A percentile compares a stretch with the other conserved stretches of the same genome.
phyloP scores from a whole-genome alignment of 2,113 vertebrate species.

The Gasterosteus aculeatus region DNA sequence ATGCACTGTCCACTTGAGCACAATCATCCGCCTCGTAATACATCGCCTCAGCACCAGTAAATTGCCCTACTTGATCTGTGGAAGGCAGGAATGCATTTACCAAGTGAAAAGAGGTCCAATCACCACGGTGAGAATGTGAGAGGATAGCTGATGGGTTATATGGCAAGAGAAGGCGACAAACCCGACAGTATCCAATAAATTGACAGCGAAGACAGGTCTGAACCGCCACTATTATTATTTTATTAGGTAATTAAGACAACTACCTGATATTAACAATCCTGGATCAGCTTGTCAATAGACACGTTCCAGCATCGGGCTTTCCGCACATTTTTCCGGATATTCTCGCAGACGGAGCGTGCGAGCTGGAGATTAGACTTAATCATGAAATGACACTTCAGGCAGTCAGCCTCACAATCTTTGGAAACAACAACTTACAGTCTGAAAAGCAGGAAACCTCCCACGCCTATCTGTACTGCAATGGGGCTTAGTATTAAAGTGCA shows the following conservation, averaged over 20 bases:
- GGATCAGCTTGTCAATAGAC: slow-evolving; percentile 49
- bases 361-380: slow-evolving; percentile 18
- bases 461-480: neutral
- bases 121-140: slow-evolving; percentile 31
- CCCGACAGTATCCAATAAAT: neutral
- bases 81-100: slow-evolving; percentile 46
- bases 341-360: slow-evolving; percentile 5
- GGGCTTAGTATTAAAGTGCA: neutral
- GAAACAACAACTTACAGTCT: neutral
- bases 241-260: slow-evolving; percentile 29
- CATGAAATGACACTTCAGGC: slow-evolving; percentile 8
- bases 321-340: slow-evolving; percentile 17
- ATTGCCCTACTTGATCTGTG: slow-evolving; percentile 55
- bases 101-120: slow-evolving; percentile 44
- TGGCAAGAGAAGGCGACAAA: slow-evolving; percentile 19
- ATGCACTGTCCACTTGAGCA: slow-evolving; percentile 48
- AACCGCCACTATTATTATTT: slow-evolving; percentile 25
- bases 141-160: slow-evolving; percentile 46
- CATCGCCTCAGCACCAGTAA: slow-evolving; percentile 38
- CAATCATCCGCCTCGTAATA: slow-evolving; percentile 59
- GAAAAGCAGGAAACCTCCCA: neutral
- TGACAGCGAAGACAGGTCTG: slow-evolving; percentile 30
- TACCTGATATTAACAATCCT: slow-evolving; percentile 47
- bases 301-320: slow-evolving; percentile 26
- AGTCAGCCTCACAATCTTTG: neutral